Evolutionary conservation across 2,888 invertebrate species (phyloP), one percentile per base, ranked within the genome.

Genomic region (Hartigia nigra): DNA sequence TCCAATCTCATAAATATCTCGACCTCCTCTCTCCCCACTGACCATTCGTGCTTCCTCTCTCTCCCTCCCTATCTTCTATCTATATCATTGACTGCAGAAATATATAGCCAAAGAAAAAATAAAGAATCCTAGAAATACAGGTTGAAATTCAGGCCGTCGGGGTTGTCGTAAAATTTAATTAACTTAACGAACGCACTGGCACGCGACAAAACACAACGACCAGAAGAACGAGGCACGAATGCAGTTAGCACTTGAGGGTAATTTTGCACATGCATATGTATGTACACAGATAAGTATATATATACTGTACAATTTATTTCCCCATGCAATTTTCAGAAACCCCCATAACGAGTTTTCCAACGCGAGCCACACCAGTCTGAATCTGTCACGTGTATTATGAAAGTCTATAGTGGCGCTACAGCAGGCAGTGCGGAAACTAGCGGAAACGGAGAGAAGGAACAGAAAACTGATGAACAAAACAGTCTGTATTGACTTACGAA

Each of bases 291-390:
- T 55, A 55, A 9, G 9, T 55, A 55, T 55, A 55, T 55, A 55
- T 55, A 55, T 2, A 55, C 4, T 23, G 75, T 79, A 83, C 86
- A 85, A 87, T 87, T 85, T 84, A 86, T 85, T 86, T 83, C 81
- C 55, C 84, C 80, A 81, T 82, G 81, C 82, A 85, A 84, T 86
- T 88, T 88, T 87, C 85, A 84, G 84, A 80, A 82, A 81, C 78
- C 83, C 87, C 87, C n/a, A n/a, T 87, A 86, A 88, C 86, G 87
- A 87, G 87, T 84, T 86, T 82, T 81, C 81, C 23, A 23, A 55
- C 23, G 55, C 55, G 81, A 70, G 75, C 9, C 9, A n/a, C 55
- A 35, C 23, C 23, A 55, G 55, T 23, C 23, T 23, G 55, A 55
- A 23, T 55, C 2, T 23, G 55, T 23, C 23, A 23, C 55, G 23